Evolutionary conservation across 2,797 vertebrate genomes (phyloP).

Genomic region (Hippopotamyrus pictus): DNA sequence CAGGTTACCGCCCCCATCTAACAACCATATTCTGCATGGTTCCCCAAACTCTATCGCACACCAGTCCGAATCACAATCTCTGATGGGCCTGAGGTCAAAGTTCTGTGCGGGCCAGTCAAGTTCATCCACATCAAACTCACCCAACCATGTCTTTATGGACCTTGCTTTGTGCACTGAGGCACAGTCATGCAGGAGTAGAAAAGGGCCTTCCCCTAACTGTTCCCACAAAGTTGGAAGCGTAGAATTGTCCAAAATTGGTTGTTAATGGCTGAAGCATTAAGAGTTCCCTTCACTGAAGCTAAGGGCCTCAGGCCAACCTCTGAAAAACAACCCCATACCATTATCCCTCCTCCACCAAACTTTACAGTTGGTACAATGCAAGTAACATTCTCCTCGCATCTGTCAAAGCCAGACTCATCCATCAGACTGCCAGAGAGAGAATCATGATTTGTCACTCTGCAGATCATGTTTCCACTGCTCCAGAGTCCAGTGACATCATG

Average conservation of each 20-base stretch:
- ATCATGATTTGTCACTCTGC: background rate
- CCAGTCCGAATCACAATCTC: background rate
- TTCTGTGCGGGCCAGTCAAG: background rate
- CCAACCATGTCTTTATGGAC: background rate
- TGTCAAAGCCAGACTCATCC: background rate
- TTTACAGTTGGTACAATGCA: background rate
- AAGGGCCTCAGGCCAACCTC: background rate
- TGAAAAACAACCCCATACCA: background rate
- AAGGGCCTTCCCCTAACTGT: background rate
- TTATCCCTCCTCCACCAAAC: background rate
- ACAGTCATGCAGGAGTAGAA: background rate
- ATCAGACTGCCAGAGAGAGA: background rate
- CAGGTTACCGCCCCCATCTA: background rate
- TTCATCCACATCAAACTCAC: background rate
- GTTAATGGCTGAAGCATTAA: background rate
- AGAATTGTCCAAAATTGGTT: background rate
- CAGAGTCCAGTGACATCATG: background rate
- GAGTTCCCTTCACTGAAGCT: background rate
- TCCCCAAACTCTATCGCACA: background rate
- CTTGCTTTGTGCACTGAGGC: background rate
- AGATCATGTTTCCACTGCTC: background rate
- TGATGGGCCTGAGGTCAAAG: background rate
- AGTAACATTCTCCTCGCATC: background rate
- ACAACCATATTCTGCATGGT: background rate
- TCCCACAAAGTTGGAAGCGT: background rate